phyloP scores from a whole-genome alignment of 2,113 vertebrate species.

The Proteles cristata region DNA sequence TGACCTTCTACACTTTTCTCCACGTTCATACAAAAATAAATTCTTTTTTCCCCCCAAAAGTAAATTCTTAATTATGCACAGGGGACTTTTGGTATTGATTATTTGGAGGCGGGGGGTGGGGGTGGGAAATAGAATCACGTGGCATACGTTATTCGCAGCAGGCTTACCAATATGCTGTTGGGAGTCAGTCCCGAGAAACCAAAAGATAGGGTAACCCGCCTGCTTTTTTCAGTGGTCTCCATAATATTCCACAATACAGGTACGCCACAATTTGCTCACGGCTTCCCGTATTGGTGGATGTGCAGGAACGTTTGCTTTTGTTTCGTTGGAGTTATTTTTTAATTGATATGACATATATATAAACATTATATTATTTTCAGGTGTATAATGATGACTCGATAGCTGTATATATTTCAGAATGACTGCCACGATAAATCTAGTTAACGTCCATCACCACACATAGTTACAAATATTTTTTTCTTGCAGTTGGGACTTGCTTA shows the following conservation, averaged over 20 bases:
- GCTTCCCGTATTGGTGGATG: not conserved
- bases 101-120: not conserved
- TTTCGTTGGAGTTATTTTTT: not conserved
- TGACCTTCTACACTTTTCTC: not conserved
- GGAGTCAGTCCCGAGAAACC: not conserved
- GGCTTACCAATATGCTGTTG: not conserved
- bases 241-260: not conserved
- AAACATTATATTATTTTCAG: not conserved
- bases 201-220: not conserved
- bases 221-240: not conserved
- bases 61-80: not conserved
- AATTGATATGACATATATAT: not conserved
- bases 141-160: not conserved
- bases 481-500: not conserved
- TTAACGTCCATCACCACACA: not conserved
- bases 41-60: not conserved
- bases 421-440: not conserved
- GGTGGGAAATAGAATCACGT: not conserved
- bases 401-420: not conserved
- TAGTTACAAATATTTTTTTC: not conserved
- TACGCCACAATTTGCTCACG: not conserved
- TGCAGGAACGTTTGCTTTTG: not conserved
- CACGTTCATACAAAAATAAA: not conserved
- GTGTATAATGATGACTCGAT: not conserved
- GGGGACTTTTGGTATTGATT: not conserved